A percentile compares a stretch with the other conserved stretches of the same genome.
These are phyloP conservation scores for Terebella lapidaria DNA, from an alignment of 2,888 invertebrate genomes.

Conservation along the genomic window DNA sequence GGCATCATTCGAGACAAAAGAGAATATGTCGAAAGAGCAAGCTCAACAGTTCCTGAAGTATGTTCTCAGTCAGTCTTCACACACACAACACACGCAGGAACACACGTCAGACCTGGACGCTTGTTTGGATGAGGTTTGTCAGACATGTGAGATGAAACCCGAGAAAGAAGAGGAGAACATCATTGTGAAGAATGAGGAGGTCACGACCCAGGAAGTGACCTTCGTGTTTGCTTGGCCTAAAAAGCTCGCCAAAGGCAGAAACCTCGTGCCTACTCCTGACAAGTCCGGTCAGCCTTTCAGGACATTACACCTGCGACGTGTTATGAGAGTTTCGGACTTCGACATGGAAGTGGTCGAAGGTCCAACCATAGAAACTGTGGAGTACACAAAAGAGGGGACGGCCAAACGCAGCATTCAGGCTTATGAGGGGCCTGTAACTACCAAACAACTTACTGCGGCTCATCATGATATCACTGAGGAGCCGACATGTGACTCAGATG, in stretches of 20 bases:
- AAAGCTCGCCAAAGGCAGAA: neutral
- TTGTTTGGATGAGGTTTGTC: neutral
- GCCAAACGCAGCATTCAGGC: neutral
- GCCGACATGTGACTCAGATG: too few relatives aligned
- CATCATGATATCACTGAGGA: too few relatives aligned
- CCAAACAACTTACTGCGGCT: too few relatives aligned
- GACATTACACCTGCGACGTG: neutral
- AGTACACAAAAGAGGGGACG: neutral
- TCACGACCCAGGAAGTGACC: constrained; percentile 7
- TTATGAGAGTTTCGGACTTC: neutral
- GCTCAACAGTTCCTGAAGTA: neutral
- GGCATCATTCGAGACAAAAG: neutral
- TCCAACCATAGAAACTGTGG: neutral
- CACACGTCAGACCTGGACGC: neutral
- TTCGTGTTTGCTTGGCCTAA: constrained; percentile 7
- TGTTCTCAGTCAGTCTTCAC: neutral
- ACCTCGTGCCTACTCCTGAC: neutral
- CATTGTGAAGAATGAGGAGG: constrained; percentile 2
- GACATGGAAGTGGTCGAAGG: constrained; percentile 6
- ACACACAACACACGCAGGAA: neutral
- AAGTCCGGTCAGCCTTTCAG: neutral
- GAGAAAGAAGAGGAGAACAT: neutral
- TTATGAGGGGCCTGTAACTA: too few relatives aligned
- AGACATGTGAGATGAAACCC: neutral
- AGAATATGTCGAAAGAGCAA: neutral